Conservation (phyloP, 2,113 vertebrate species). For the Gymnobelideus leadbeateri region DNA sequence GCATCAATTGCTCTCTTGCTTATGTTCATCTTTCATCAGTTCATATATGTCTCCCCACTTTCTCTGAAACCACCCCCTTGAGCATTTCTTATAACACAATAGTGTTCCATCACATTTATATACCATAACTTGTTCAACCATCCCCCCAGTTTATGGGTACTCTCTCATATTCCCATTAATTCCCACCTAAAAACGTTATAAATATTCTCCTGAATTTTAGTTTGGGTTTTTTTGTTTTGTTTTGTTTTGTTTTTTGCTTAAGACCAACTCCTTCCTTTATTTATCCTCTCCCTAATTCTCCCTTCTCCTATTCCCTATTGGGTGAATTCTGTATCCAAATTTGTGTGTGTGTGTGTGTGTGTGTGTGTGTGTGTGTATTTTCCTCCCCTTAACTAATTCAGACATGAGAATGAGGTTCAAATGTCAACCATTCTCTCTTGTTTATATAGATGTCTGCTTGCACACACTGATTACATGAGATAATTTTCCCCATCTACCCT, state of each 20-base stretch:
- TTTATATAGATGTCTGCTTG: not conserved
- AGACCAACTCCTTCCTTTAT: not conserved
- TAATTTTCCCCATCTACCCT: not conserved
- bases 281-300: not conserved
- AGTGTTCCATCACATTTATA: not conserved
- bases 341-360: not conserved
- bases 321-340: not conserved
- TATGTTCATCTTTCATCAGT: not conserved
- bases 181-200: not conserved
- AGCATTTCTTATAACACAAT: not conserved
- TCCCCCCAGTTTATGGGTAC: not conserved
- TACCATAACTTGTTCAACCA: not conserved
- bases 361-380: not conserved
- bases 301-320: not conserved
- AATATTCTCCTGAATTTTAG: not conserved
- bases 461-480: not conserved
- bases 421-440: not conserved
- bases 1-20: not conserved
- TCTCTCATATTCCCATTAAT: not conserved
- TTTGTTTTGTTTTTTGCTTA: not conserved
- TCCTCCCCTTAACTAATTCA: not conserved
- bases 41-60: not conserved
- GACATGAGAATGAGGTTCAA: not conserved
- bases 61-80: not conserved
- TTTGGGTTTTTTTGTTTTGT: not conserved